phyloP scores from a whole-genome alignment of 2,113 vertebrate genomes.

The Charadrius vociferus region DNA sequence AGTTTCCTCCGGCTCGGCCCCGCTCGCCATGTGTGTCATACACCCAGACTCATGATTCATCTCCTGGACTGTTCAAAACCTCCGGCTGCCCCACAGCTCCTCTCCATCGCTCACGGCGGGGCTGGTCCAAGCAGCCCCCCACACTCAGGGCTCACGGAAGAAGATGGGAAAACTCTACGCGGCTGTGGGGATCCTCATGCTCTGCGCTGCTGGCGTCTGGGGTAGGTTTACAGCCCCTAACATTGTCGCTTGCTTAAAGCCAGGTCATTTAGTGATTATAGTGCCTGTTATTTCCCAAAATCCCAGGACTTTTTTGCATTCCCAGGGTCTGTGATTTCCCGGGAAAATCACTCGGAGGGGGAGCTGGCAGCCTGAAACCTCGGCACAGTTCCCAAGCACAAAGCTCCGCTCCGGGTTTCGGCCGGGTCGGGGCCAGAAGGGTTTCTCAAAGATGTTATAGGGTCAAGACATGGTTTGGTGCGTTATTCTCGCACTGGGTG shows the following conservation, averaged over 20 bases:
- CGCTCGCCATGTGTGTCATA: neutral
- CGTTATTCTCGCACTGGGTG: neutral
- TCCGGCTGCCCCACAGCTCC: neutral
- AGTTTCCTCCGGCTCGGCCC: constrained; percentile 26
- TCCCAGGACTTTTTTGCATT: neutral
- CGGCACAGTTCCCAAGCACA: rapidly evolving
- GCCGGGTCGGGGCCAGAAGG: neutral
- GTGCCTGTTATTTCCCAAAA: neutral
- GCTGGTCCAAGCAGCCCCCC: neutral
- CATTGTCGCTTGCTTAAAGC: neutral
- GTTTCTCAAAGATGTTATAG: neutral
- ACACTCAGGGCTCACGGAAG: neutral
- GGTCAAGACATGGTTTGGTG: neutral
- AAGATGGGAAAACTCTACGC: neutral
- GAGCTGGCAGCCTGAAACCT: neutral
- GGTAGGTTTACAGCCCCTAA: constrained; percentile 2
- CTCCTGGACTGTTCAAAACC: neutral
- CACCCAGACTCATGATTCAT: constrained; percentile 37
- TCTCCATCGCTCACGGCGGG: neutral
- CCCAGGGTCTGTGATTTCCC: neutral
- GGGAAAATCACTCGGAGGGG: neutral
- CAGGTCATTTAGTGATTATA: neutral
- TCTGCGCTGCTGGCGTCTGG: neutral
- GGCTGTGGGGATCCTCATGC: neutral
- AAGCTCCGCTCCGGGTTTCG: rapidly evolving